Base-by-base conservation (phyloP, 2,888 invertebrate species). In the Odontocolon sp. region DNA sequence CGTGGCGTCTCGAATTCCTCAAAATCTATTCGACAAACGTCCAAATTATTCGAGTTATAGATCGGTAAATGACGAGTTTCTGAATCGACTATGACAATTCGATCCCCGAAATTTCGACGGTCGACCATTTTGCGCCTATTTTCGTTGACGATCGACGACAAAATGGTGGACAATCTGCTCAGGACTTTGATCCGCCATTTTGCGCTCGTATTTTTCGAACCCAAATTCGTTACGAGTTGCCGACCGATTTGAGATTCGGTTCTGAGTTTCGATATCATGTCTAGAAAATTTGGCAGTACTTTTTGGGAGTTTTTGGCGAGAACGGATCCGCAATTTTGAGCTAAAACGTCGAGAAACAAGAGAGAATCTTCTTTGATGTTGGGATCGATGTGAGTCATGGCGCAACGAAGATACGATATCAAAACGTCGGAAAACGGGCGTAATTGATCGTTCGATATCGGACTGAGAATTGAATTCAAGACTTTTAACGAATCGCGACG, bases 351-450 rank as follows among this genome's bases (percentile, higher is more conserved):
- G 14, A 98, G 91, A 80, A 97, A 93, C 0, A 94, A 87, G 0
- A 98, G 91, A 0, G 97, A 96, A 89, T 97, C 97, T 87, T 96
- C 95, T 87, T 97, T 96, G 77, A 98, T 94, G 57, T 93, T 92
- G 8, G 92, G 93, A 87, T 96, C 94, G 73, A 98, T 95, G 85
- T 98, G 96, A 0, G 97, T 97, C 96, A 98, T 96, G 0, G 96
- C 95, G 91, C 97, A 97, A 63, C 95, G 93, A 52, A 98, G 90
- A 89, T 96, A 96, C 0, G 96, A 95, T 16, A 95, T 94, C 74
- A 98, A 91, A 3, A 95, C 92, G 77, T 94, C 93, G 86, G 95
- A 95, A 88, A 96, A 96, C 6, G 97, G 96, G 40, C 92, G 88
- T 9, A 95, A 88, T 82, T 93, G 93, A 6, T 92, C 89, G 5